Evolutionary conservation across 2,113 vertebrate species (phyloP).

Genomic region (Oplegnathus fasciatus): DNA sequence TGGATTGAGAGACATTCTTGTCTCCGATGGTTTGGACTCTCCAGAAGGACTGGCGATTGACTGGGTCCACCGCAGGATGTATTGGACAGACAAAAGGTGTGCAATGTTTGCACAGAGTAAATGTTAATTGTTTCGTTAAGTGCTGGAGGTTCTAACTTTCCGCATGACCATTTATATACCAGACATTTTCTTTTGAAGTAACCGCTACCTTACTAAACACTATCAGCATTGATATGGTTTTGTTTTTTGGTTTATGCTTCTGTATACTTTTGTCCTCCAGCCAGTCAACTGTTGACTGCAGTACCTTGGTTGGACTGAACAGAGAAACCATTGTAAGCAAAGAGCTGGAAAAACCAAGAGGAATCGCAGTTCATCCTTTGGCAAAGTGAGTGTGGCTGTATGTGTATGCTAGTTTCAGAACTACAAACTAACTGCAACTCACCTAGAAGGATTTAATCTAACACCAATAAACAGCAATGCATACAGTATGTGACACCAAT

Average conservation of each 20-base stretch:
- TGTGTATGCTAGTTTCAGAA: background rate
- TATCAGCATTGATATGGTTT: background rate
- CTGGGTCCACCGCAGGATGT: slow-evolving; percentile 91
- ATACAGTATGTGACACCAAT: background rate
- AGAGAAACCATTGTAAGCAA: slow-evolving; percentile 85
- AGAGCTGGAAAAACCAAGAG: slow-evolving; percentile 87
- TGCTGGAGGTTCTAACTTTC: too few species aligned
- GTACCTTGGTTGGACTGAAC: slow-evolving; percentile 86
- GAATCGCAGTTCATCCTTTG: slow-evolving; percentile 90
- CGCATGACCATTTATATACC: background rate
- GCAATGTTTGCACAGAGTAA: background rate
- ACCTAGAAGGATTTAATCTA: background rate
- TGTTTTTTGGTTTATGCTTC: background rate
- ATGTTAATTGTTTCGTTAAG: background rate
- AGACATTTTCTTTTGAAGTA: background rate
- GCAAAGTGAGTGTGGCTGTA: slow-evolving; percentile 86
- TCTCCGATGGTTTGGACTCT: slow-evolving; percentile 80
- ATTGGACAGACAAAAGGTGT: slow-evolving; percentile 94
- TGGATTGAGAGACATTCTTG: slow-evolving; percentile 85
- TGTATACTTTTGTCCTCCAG: slow-evolving; percentile 78
- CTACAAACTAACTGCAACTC: background rate
- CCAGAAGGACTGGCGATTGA: slow-evolving; percentile 91
- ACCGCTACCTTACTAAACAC: background rate
- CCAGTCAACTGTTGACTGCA: slow-evolving; percentile 86
- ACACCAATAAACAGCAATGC: background rate